Percentiles rank a stretch among this genome's conserved stretches.
These are phyloP conservation scores for Butastur rufipennis DNA, from an alignment of 2,113 vertebrate genomes.

Conservation along the genomic window DNA sequence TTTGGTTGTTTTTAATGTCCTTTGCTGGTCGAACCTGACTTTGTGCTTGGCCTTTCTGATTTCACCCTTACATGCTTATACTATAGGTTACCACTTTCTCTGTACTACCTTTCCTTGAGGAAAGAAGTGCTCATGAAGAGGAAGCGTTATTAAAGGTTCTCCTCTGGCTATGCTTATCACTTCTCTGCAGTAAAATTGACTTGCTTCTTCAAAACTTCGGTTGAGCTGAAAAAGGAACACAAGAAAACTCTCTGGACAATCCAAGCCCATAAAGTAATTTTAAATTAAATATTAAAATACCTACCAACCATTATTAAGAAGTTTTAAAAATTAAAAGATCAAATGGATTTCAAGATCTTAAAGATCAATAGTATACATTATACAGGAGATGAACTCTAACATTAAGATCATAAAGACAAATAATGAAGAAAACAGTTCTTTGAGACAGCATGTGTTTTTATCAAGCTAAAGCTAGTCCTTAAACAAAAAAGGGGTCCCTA, in stretches of 20 bases:
- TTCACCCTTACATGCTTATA: background rate
- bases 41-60: background rate
- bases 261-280: background rate
- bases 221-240: background rate
- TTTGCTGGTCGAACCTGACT: background rate
- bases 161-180: background rate
- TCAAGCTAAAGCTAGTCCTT: background rate
- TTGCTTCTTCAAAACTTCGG: background rate
- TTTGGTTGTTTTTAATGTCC: background rate
- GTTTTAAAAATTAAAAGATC: background rate
- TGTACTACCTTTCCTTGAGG: background rate
- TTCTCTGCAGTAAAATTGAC: background rate
- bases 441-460: background rate
- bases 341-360: background rate
- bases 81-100: background rate
- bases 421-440: background rate
- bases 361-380: background rate
- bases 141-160: background rate
- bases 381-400: background rate
- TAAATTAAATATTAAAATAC: background rate
- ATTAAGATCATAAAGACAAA: background rate
- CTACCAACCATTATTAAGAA: background rate
- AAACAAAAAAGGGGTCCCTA: background rate
- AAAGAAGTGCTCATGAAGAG: background rate
- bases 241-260: background rate